phyloP scores from a whole-genome alignment of 2,797 vertebrate genomes.

The Liasis olivaceus region DNA sequence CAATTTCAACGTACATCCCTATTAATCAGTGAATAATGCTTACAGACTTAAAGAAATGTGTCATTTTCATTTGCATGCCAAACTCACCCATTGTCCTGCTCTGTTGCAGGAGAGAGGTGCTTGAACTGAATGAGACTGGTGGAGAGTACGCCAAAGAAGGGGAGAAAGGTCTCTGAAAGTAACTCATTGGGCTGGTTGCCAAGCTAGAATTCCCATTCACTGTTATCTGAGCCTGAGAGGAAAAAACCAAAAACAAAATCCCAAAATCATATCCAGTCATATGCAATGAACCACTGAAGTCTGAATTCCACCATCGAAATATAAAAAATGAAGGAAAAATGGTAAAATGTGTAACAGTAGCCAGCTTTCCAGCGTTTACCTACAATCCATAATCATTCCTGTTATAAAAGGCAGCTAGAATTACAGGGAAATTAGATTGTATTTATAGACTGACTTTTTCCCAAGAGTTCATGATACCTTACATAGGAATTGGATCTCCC shows the following conservation, averaged over 20 bases:
- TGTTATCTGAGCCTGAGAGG: slow-evolving; percentile 84
- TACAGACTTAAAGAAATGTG: neutral
- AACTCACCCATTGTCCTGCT: slow-evolving; percentile 88
- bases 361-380: slow-evolving; percentile 48
- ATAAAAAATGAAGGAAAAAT: slow-evolving; percentile 23
- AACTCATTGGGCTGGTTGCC: slow-evolving; percentile 79
- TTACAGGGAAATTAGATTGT: neutral
- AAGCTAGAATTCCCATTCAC: slow-evolving; percentile 88
- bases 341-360: slow-evolving; percentile 38
- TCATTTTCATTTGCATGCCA: slow-evolving; percentile 10
- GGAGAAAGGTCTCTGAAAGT: slow-evolving; percentile 89
- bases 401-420: neutral
- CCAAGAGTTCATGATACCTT: neutral
- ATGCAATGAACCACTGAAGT: slow-evolving; percentile 21
- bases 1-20: neutral
- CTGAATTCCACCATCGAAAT: slow-evolving; percentile 28
- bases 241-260: slow-evolving; percentile 32
- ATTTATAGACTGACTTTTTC: neutral
- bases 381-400: neutral
- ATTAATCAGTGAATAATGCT: neutral
- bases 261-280: slow-evolving; percentile 61
- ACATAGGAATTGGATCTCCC: neutral
- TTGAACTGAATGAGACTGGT: slow-evolving; percentile 83
- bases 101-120: slow-evolving; percentile 81
- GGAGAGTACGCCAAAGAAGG: slow-evolving; percentile 87